Percentiles rank a stretch among this genome's conserved stretches.
Conservation (phyloP, 2,113 vertebrate genomes). For the Rhynchomys soricoides region DNA sequence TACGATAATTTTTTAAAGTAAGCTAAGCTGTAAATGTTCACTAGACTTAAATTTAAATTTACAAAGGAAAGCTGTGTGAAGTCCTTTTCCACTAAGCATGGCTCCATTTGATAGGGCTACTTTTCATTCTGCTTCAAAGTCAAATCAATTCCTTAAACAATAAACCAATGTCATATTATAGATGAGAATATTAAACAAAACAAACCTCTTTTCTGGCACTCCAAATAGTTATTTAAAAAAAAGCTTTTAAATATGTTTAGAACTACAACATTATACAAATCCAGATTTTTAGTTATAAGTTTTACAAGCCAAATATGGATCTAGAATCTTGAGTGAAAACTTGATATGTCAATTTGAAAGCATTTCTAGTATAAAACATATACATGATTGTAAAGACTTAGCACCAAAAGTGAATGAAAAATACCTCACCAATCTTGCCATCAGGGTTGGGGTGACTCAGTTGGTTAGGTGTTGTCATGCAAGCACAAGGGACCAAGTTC, state of each 20-base stretch:
- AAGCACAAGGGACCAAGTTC: neutral
- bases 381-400: conserved; percentile 11
- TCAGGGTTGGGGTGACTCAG: neutral
- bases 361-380: neutral
- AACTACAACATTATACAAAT: neutral
- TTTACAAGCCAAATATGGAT: neutral
- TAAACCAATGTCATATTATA: neutral
- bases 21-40: conserved; percentile 22
- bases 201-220: neutral
- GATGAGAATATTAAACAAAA: conserved; percentile 10
- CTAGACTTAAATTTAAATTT: conserved; percentile 48
- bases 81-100: neutral
- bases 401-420: neutral
- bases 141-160: neutral
- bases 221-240: neutral
- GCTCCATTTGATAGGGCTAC: neutral
- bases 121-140: conserved; percentile 34
- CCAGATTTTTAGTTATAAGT: neutral
- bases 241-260: conserved; percentile 1
- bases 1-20: neutral
- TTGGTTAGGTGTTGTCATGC: neutral
- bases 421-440: neutral
- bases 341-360: neutral
- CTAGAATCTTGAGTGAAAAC: conserved; percentile 13
- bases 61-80: conserved; percentile 20